Conservation (phyloP, 1,140 invertebrate genomes). For the Procambarus virginalis region DNA sequence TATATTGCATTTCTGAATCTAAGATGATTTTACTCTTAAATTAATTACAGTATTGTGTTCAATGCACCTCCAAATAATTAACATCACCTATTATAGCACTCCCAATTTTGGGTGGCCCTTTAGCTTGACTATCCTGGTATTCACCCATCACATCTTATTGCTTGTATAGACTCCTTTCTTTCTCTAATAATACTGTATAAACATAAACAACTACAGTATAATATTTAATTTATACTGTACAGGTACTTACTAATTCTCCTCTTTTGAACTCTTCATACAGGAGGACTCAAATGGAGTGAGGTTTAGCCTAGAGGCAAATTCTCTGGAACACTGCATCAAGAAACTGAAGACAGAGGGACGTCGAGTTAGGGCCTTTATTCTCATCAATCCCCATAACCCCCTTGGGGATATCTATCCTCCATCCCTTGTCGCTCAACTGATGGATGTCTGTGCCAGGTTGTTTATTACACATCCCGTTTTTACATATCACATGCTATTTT, state of each 20-base stretch:
- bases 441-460: constrained; percentile 30
- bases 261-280: background rate
- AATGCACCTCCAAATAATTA: no score
- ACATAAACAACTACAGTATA: no score
- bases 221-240: background rate
- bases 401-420: constrained; percentile 26
- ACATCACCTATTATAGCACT: no score
- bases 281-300: background rate
- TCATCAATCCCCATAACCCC: constrained; percentile 24
- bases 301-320: background rate
- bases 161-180: no score
- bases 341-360: background rate
- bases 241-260: background rate
- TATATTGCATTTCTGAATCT: no score
- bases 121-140: no score
- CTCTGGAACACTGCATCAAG: background rate
- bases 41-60: no score
- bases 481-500: no score
- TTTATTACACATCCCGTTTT: background rate
- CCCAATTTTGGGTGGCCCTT: no score
- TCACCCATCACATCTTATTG: no score
- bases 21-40: no score
- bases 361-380: constrained; percentile 22
- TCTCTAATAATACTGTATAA: background rate
- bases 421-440: background rate